Conservation (phyloP, 2,888 invertebrate genomes). For the Neoascia interrupta region DNA sequence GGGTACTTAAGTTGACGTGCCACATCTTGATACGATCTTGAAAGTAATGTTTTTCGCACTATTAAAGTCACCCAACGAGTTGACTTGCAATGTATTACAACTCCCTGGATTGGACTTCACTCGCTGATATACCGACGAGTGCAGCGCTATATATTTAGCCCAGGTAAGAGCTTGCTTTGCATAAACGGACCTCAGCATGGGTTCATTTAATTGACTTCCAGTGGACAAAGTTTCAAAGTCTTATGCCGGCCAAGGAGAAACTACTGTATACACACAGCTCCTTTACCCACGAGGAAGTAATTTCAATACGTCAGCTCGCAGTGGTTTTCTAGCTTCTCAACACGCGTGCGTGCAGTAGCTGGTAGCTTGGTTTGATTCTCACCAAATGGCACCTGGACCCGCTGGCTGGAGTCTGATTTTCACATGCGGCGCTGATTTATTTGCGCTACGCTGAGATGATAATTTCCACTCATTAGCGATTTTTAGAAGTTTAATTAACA, state of each 20-base stretch:
- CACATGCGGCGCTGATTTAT: conserved; percentile 58
- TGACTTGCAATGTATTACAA: conserved; percentile 66
- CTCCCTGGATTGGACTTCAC: conserved; percentile 44
- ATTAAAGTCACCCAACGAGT: conserved; percentile 69
- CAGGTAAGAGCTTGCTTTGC: too few relatives aligned
- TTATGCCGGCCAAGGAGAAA: conserved; percentile 11
- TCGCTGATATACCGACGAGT: conserved; percentile 32
- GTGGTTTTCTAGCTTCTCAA: conserved; percentile 40
- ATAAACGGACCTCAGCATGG: too few relatives aligned
- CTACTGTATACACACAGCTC: background rate
- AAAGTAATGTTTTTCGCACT: conserved; percentile 68
- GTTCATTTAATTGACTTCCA: conserved; percentile 66
- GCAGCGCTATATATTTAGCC: background rate
- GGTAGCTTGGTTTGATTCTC: too few relatives aligned
- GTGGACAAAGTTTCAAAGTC: conserved; percentile 37
- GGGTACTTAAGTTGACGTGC: conserved; percentile 62
- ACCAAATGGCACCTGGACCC: conserved; percentile 11
- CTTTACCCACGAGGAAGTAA: conserved; percentile 61
- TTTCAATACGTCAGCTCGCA: conserved; percentile 51
- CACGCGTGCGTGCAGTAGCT: conserved; percentile 65
- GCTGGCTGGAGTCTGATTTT: conserved; percentile 10
- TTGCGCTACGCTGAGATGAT: conserved; percentile 59
- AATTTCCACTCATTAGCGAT: conserved; percentile 69
- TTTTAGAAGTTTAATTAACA: conserved; percentile 67
- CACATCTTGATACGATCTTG: conserved; percentile 66